Conservation (phyloP, 2,797 vertebrate genomes). For the Danio kyathit region DNA sequence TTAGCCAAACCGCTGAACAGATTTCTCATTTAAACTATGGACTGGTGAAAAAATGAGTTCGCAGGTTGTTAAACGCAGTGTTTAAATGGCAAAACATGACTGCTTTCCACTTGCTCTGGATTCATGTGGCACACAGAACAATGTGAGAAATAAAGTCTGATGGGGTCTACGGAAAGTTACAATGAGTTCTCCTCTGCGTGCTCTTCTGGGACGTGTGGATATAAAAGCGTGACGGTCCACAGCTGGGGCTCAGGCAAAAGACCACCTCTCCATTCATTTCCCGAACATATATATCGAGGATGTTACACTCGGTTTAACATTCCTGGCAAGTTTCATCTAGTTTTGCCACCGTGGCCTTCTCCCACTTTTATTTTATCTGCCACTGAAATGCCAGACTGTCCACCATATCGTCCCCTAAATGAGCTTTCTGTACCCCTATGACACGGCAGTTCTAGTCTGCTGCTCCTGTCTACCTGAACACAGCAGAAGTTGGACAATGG, state of each 20-base stretch:
- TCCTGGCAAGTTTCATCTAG: slow-evolving; percentile 56
- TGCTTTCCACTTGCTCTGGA: not conserved
- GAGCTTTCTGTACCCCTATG: slow-evolving; percentile 55
- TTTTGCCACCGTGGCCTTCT: slow-evolving; percentile 49
- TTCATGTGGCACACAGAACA: slow-evolving; percentile 18
- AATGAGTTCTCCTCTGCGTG: slow-evolving; percentile 21
- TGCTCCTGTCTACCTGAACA: slow-evolving; percentile 55
- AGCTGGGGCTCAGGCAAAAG: slow-evolving; percentile 50
- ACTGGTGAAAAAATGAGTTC: not conserved
- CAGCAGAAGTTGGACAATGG: slow-evolving; percentile 53
- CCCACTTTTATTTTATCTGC: slow-evolving; percentile 53
- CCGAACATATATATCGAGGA: slow-evolving; percentile 39
- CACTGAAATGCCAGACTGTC: slow-evolving; percentile 60
- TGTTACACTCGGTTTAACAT: slow-evolving; percentile 60
- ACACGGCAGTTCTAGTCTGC: slow-evolving; percentile 55
- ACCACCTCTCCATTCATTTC: slow-evolving; percentile 46
- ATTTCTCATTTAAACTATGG: slow-evolving; percentile 5
- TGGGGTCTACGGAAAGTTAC: slow-evolving; percentile 28
- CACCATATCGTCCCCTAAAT: slow-evolving; percentile 57
- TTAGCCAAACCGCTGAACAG: slow-evolving; percentile 10
- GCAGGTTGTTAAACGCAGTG: not conserved
- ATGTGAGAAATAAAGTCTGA: slow-evolving; percentile 25
- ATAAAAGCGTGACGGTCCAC: slow-evolving; percentile 45
- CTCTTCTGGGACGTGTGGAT: slow-evolving; percentile 49
- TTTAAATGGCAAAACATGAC: slow-evolving; percentile 8